Base-by-base conservation (phyloP, 2,797 vertebrate genomes). In the Artibeus lituratus region DNA sequence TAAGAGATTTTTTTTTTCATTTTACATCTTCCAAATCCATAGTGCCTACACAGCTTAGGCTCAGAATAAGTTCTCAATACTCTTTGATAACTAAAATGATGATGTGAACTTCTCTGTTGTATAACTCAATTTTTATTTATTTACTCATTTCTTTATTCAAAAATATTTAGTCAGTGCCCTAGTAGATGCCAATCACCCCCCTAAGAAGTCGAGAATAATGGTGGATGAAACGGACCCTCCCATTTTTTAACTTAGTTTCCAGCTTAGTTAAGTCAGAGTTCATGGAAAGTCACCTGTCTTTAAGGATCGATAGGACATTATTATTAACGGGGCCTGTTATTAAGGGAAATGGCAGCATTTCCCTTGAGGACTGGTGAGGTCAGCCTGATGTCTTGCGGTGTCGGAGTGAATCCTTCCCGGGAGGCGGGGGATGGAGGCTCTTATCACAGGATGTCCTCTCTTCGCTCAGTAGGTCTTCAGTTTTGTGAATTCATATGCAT, bases 401-500 rank as follows among this genome's bases (percentile, higher is more conserved):
- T 73, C 11, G 65, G 44, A 88, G 91, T 72, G 69, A 92, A 85
- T 47, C 90, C 74, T 91, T 65, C 84, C 70, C 42, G 35, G 21
- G 55, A 93, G 72, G 29, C 35, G 44, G 21, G 0, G 0, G 4
- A 73, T 15, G 5, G 22, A 82, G 16, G 19, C 5, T 81, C 92
- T 90, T 70, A 69, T 84, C 24, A 90, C 72, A 70, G 29, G 69
- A 44, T 74, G 24, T 39, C 85, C 39, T 85, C 35, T 83, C 47
- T 88, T 90, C 2, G 3, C 59, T 15, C 5, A 1, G 29, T 32
- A 49, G 39, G 22, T 80, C 51, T 78, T 76, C 44, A 29, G 73
- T 83, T 94, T 87, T 86, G 62, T 59, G 62, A 78, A 86, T 97
- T 89, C 88, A 78, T 70, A 85, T 69, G 80, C 76, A 74, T 42